Percentiles rank a stretch among this genome's conserved stretches.
These are phyloP conservation scores for Clistopyga incitator DNA, from an alignment of 2,888 invertebrate species.

Conservation along the genomic window DNA sequence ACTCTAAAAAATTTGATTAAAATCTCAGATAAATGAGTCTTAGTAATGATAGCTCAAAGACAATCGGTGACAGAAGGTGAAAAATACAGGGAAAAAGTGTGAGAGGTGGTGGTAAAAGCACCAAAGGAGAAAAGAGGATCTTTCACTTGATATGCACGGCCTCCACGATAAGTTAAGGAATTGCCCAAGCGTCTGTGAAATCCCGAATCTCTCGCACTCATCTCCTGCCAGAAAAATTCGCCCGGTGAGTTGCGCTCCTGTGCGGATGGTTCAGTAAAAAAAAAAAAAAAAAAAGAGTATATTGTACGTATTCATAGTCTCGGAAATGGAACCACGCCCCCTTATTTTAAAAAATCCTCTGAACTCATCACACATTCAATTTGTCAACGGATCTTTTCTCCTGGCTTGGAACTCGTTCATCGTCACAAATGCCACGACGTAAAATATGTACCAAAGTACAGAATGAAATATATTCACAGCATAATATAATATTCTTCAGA, in stretches of 20 bases:
- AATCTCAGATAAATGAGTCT: background rate
- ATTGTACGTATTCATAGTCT: slow-evolving; percentile 48
- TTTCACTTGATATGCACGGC: slow-evolving; percentile 75
- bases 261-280: slow-evolving; percentile 50
- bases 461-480: background rate
- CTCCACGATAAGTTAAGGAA: slow-evolving; percentile 76
- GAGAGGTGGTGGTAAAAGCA: slow-evolving; percentile 7
- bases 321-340: slow-evolving; percentile 70
- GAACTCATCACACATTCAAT: slow-evolving; percentile 81
- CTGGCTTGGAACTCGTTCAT: slow-evolving; percentile 41
- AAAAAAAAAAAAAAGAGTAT: slow-evolving; percentile 37
- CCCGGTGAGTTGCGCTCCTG: slow-evolving; percentile 51
- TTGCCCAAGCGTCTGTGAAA: slow-evolving; percentile 79
- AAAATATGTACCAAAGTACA: slow-evolving; percentile 1
- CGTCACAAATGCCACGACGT: slow-evolving; percentile 23
- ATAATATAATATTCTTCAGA: background rate
- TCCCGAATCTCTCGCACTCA: slow-evolving; percentile 79
- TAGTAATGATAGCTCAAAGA: background rate
- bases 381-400: slow-evolving; percentile 76
- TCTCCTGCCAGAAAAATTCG: slow-evolving; percentile 68
- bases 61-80: slow-evolving; percentile 14
- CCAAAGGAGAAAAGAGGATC: slow-evolving; percentile 46
- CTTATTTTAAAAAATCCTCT: slow-evolving; percentile 79
- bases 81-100: slow-evolving; percentile 39
- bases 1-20: background rate